Evolutionary conservation across 2,113 vertebrate species (phyloP), one percentile per base, ranked within the genome.

Genomic region (Triplophysa dalaica): DNA sequence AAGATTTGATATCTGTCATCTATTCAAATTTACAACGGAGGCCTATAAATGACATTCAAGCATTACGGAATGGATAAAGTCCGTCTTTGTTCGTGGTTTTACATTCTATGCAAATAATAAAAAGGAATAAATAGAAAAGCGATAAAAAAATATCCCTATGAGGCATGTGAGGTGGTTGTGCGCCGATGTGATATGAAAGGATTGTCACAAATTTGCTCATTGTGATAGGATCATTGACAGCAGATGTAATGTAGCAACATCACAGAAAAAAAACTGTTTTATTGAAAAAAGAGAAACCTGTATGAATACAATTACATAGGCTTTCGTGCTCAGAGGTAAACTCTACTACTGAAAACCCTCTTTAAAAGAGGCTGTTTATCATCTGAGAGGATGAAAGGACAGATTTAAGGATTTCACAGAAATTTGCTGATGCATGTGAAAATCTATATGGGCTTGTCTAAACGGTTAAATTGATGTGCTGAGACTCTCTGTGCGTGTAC

Each of bases 1-100:
- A 74, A 60, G 56, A 74, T 43, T 24, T 61, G 56, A 74, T 41
- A 14, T 21, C 33, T 74, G 54, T 45, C 56, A 61, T 74, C 70
- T 61, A 74, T 10, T 22, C 70, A 74, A 61, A 74, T 74, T 24
- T 72, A 56, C 26, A 56, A 58, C 41, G 70, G 61, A 61, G 43
- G 38, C 33, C 54, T 33, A 61, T 73, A 43, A 61, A 60, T 61
- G 60, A 69, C 21, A 73, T 43, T 60, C 13, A 9, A 41, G 70
- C 13, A 10, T n/a, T 14, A 21, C 26, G 6, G 33, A 73, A 61
- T 17, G n/a, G 12, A 22, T 61, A 1, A 17, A 60, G 29, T 43
- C 29, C 22, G 7, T 8, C 33, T 60, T 41, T 73, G 54, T 73
- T 73, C 58, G 54, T 43, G n/a, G 52, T 60, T 73, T 73, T 38